phyloP scores from a whole-genome alignment of 1,140 invertebrate genomes.

The Brachionus calyciflorus region DNA sequence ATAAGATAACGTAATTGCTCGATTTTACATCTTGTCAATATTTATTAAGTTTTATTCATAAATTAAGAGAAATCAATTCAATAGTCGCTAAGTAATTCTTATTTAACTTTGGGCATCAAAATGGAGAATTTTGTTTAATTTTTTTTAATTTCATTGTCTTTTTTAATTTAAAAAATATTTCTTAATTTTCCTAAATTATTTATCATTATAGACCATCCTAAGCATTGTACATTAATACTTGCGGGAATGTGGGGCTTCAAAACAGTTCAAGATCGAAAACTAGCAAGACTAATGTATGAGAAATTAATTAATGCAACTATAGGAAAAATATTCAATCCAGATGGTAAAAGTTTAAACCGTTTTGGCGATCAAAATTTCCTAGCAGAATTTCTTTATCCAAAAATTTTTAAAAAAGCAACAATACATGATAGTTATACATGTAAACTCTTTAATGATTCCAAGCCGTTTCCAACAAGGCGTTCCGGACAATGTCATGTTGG shows the following conservation, averaged over 20 bases:
- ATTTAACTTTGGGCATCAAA: too few species aligned
- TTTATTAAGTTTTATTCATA: too few species aligned
- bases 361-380: constrained; percentile 36
- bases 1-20: too few species aligned
- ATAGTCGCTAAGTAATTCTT: too few species aligned
- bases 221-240: not conserved
- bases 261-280: not conserved
- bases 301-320: not conserved
- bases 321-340: not conserved
- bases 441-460: not conserved
- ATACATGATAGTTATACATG: constrained; percentile 37
- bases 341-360: not conserved
- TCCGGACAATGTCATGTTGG: too few species aligned
- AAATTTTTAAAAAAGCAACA: not conserved
- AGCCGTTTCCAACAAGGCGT: constrained; percentile 11
- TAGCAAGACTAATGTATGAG: not conserved
- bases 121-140: too few species aligned
- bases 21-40: too few species aligned
- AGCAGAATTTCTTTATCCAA: not conserved
- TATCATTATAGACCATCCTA: constrained; percentile 46
- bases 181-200: too few species aligned
- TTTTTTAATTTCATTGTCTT: too few species aligned
- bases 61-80: too few species aligned
- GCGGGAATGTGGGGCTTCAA: constrained; percentile 40
- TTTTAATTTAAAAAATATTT: too few species aligned